Evolutionary conservation across 2,113 vertebrate species (phyloP).

Genomic region (Acrocephalus arundinaceus): DNA sequence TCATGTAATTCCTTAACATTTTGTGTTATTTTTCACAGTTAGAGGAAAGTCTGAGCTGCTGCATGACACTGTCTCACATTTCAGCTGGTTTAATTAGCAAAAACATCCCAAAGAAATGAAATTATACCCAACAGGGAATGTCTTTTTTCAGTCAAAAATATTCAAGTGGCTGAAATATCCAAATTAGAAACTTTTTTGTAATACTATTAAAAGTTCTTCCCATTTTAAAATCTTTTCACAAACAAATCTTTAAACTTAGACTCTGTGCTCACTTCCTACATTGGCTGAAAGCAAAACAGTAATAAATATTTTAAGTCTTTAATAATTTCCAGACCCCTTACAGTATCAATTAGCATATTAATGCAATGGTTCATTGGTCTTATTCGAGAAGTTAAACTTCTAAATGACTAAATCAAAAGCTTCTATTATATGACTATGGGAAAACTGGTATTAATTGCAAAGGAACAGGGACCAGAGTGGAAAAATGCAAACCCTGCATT

Average conservation of each 20-base stretch:
- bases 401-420: slow-evolving; percentile 40
- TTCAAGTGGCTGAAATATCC: neutral
- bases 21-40: neutral
- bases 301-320: slow-evolving; percentile 62
- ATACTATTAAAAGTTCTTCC: neutral
- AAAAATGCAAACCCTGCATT: neutral
- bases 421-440: slow-evolving; percentile 27
- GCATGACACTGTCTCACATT: neutral
- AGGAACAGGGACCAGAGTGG: neutral
- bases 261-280: neutral
- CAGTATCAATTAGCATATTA: slow-evolving; percentile 51
- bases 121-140: neutral
- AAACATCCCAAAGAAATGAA: neutral
- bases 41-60: neutral
- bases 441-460: slow-evolving; percentile 17
- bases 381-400: slow-evolving; percentile 44
- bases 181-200: neutral
- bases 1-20: neutral
- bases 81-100: neutral
- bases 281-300: slow-evolving; percentile 14
- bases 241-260: neutral
- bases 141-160: neutral
- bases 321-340: neutral
- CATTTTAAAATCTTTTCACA: neutral
- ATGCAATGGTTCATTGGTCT: slow-evolving; percentile 34